Evolutionary conservation across 2,113 vertebrate species (phyloP), one percentile per base, ranked within the genome.

Genomic region (Camelus bactrianus): DNA sequence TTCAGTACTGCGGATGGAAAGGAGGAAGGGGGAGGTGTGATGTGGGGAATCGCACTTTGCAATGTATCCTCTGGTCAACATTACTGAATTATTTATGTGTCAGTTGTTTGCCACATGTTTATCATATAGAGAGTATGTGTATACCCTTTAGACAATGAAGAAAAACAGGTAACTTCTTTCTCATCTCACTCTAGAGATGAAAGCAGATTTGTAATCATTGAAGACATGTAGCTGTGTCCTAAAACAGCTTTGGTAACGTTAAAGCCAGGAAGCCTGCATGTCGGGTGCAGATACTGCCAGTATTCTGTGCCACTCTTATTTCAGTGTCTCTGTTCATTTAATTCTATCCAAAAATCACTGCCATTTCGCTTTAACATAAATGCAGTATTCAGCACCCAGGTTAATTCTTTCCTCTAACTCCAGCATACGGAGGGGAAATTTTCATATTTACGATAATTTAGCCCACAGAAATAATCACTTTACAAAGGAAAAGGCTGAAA

Each of bases 121-220:
- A 97, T 80, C 88, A 91, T 97, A 89, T 89, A 97, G 91, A 97
- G 91, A 97, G 95, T 97, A 91, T 42, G 35, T 81, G 52, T 92
- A 82, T 87, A 91, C 32, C 80, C 82, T 60, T 89, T 94, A 91
- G 94, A 96, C 54, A 92, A 97, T 97, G 93, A 98, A 97, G 52
- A 93, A 95, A 98, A 94, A 50, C 81, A 96, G 48, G 87, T 80
- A 97, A 97, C 96, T 92, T 93, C 94, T 89, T 56, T 98, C 93
- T 92, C 28, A 76, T 95, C 70, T 93, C 64, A 92, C 83, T 77
- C 81, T 90, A 52, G 94, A 96, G 96, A 95, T 91, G 77, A 91
- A 95, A 97, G 77, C 92, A 96, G 42, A 83, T 95, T 38, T 94
- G 54, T 88, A 88, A 95, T 92, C 65, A 79, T 90, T 93, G 92